phyloP scores from a whole-genome alignment of 2,797 vertebrate genomes.

The Streptopelia turtur region DNA sequence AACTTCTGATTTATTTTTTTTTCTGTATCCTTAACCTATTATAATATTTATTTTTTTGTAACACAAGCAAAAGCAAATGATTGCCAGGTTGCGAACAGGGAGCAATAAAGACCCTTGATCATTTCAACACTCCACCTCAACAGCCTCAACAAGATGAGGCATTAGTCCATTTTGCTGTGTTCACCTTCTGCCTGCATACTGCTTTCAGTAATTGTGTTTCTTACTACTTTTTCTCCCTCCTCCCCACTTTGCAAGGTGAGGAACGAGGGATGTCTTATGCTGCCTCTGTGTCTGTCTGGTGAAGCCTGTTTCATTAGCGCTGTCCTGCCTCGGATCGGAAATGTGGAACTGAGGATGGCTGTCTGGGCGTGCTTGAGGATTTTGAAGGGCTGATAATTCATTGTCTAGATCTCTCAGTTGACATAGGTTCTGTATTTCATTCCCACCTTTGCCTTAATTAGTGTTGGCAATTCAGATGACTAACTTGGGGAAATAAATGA shows the following conservation, averaged over 20 bases:
- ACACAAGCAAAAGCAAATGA: not conserved
- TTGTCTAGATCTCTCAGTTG: not conserved
- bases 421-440: not conserved
- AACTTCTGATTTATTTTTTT: not conserved
- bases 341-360: not conserved
- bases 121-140: not conserved
- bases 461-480: not conserved
- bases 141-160: not conserved
- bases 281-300: not conserved
- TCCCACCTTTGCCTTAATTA: not conserved
- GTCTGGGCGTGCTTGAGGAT: not conserved
- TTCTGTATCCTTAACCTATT: not conserved
- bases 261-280: accelerated
- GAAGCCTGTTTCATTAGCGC: not conserved
- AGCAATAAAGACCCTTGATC: not conserved
- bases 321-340: not conserved
- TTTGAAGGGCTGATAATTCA: not conserved
- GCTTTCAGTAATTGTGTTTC: not conserved
- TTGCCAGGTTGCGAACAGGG: accelerated
- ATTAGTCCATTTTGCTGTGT: not conserved
- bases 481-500: not conserved
- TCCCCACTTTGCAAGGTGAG: not conserved
- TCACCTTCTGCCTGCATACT: not conserved
- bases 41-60: not conserved
- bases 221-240: not conserved